These are phyloP conservation scores for Trypoxylus dichotomus DNA, from an alignment of 1,140 invertebrate species.

Conservation along the genomic window DNA sequence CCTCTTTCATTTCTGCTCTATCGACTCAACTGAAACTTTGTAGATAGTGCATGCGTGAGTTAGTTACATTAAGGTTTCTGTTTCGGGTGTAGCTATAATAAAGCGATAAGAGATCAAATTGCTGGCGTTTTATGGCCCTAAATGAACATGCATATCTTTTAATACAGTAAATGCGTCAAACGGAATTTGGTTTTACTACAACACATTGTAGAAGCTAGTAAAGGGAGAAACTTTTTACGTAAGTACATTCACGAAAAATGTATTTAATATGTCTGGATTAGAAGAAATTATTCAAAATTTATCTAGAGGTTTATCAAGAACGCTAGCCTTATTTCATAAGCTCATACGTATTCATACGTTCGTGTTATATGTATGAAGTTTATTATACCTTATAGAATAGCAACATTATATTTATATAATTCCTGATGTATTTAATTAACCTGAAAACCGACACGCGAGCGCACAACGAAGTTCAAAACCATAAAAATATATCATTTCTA, in stretches of 20 bases:
- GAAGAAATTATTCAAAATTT: neutral
- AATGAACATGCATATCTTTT: neutral
- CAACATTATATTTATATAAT: neutral
- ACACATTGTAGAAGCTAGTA: neutral
- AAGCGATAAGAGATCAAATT: slow-evolving; percentile 2
- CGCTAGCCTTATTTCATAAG: neutral
- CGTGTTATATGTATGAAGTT: too few species aligned
- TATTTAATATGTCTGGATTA: neutral
- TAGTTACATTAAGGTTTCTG: neutral
- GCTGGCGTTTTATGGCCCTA: neutral
- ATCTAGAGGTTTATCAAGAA: neutral
- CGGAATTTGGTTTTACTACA: neutral
- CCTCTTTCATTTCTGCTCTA: neutral
- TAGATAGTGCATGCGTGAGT: neutral
- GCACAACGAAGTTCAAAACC: neutral
- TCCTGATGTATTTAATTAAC: neutral
- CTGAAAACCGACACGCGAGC: neutral
- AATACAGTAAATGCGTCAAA: neutral
- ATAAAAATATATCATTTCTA: neutral
- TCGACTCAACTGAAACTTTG: neutral
- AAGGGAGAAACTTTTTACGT: neutral
- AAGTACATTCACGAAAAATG: neutral
- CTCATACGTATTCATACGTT: neutral
- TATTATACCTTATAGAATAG: neutral
- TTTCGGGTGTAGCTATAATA: slow-evolving; percentile 2